Conservation (phyloP, 2,113 vertebrate species). For the Rostratula benghalensis region DNA sequence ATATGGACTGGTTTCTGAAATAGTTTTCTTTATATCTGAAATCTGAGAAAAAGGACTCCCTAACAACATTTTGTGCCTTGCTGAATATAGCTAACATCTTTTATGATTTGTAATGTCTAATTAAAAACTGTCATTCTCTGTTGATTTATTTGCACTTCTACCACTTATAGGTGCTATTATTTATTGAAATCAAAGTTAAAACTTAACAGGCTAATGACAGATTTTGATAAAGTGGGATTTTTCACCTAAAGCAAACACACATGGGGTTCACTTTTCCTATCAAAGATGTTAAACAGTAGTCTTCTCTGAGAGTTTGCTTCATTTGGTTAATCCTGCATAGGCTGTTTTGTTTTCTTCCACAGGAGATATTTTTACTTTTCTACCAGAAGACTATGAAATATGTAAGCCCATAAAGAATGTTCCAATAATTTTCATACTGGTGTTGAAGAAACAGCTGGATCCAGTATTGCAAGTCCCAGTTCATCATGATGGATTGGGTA, state of each 20-base stretch:
- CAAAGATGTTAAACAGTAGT: neutral
- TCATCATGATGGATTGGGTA: slow-evolving; percentile 30
- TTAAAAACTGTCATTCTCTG: neutral
- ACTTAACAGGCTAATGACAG: neutral
- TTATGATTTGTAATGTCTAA: neutral
- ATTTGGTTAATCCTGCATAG: neutral
- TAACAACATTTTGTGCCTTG: neutral
- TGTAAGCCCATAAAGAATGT: slow-evolving; percentile 1
- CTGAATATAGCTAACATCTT: neutral
- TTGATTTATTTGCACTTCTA: neutral
- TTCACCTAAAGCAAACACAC: neutral
- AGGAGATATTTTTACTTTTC: slow-evolving; percentile 18
- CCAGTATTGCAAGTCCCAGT: slow-evolving; percentile 20
- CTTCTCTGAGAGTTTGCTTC: neutral
- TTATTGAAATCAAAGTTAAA: slow-evolving; percentile 26
- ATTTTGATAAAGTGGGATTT: neutral
- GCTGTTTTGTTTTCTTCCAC: neutral
- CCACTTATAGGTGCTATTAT: neutral
- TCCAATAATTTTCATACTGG: neutral
- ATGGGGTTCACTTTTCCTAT: neutral
- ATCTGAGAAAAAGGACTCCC: neutral
- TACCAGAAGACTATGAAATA: slow-evolving; percentile 18
- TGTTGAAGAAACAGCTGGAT: slow-evolving; percentile 53
- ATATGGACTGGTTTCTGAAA: neutral
- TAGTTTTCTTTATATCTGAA: neutral